These are phyloP conservation scores for Dendrolimus pini DNA, from an alignment of 2,888 invertebrate species.

Conservation along the genomic window DNA sequence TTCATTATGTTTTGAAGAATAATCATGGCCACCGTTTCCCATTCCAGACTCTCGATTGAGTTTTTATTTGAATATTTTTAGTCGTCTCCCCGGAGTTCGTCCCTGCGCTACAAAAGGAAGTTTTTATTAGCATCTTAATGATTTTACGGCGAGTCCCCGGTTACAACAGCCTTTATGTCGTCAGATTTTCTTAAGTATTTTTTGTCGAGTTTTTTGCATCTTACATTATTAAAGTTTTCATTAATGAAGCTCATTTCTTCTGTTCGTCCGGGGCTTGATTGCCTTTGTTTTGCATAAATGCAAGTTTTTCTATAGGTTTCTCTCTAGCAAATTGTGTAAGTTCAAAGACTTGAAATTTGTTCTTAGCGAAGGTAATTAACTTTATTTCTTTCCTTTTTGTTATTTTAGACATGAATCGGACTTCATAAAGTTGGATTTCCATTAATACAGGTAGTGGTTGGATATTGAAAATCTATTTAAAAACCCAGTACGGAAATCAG, in stretches of 20 bases:
- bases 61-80: slow-evolving; percentile 77
- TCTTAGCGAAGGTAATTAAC: slow-evolving; percentile 56
- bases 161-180: slow-evolving; percentile 77
- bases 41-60: slow-evolving; percentile 70
- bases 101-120: slow-evolving; percentile 74
- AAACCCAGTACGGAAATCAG: too few relatives aligned
- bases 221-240: slow-evolving; percentile 78
- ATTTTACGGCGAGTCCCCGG: slow-evolving; percentile 76
- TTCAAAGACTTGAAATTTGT: slow-evolving; percentile 62
- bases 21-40: slow-evolving; percentile 72
- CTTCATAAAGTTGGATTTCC: slow-evolving; percentile 1
- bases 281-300: slow-evolving; percentile 77
- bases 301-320: slow-evolving; percentile 72
- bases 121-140: slow-evolving; percentile 79
- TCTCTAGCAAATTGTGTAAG: slow-evolving; percentile 62
- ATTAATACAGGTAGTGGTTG: background rate
- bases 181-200: slow-evolving; percentile 77
- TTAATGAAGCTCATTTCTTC: slow-evolving; percentile 78
- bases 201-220: slow-evolving; percentile 75
- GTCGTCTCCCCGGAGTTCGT: slow-evolving; percentile 57
- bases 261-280: slow-evolving; percentile 74
- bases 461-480: too few relatives aligned
- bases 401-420: background rate
- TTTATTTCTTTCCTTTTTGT: slow-evolving; percentile 31
- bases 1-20: slow-evolving; percentile 79